Evolutionary conservation across 2,113 vertebrate species (phyloP).

Genomic region (Prolemur simus): DNA sequence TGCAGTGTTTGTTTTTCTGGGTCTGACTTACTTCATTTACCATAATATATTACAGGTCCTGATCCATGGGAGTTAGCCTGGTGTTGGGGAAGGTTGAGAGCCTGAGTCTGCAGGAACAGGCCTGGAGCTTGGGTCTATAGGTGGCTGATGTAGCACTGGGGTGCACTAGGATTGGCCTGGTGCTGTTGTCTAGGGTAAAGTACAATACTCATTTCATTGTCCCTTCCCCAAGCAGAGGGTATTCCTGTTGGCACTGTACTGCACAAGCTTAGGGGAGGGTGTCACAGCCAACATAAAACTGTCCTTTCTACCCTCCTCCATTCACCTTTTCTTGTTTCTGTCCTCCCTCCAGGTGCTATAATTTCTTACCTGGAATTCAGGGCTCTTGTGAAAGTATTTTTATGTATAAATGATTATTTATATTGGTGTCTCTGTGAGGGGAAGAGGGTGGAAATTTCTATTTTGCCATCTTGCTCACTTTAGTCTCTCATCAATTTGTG

Average conservation of each 20-base stretch:
- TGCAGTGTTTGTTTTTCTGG: neutral
- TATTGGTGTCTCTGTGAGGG: neutral
- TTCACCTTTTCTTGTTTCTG: neutral
- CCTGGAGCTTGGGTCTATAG: neutral
- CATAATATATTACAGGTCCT: neutral
- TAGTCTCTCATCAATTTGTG: neutral
- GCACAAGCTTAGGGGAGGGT: neutral
- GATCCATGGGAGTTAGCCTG: neutral
- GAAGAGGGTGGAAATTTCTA: neutral
- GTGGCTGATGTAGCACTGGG: neutral
- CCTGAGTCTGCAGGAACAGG: neutral
- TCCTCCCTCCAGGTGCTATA: neutral
- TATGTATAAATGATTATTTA: neutral
- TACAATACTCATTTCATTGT: neutral
- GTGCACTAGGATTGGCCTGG: neutral
- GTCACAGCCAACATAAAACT: neutral
- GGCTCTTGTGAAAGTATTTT: neutral
- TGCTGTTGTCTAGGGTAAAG: neutral
- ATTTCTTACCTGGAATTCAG: neutral
- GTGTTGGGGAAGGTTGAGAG: neutral
- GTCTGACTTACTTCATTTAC: neutral
- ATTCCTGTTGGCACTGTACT: neutral
- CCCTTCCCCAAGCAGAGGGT: neutral
- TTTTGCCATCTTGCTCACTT: no score
- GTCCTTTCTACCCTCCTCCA: neutral